phyloP scores from a whole-genome alignment of 2,888 invertebrate species.

The Ceramica pisi region DNA sequence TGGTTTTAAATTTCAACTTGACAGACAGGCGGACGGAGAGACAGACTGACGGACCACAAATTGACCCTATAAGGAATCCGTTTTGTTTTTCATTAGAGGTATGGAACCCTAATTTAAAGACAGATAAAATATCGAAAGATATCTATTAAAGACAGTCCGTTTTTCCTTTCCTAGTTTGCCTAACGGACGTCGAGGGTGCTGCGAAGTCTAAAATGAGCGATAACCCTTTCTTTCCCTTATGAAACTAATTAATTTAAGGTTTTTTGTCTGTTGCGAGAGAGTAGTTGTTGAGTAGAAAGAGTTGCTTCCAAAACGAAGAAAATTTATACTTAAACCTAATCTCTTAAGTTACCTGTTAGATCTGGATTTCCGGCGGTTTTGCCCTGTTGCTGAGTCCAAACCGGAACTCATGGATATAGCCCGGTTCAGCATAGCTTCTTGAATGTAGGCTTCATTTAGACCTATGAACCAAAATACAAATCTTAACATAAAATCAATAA shows the following conservation, averaged over 20 bases:
- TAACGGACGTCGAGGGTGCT: conserved; percentile 17
- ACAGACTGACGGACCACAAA: no score
- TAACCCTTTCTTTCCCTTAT: conserved; percentile 17
- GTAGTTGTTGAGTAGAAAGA: not conserved
- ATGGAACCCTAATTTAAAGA: no score
- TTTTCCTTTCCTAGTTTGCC: not conserved
- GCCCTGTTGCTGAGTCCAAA: conserved; percentile 79
- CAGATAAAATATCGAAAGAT: no score
- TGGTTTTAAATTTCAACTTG: no score
- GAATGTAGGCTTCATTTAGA: conserved; percentile 76
- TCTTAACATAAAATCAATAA: no score
- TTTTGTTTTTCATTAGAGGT: no score
- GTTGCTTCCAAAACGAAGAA: not conserved
- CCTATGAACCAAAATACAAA: conserved; percentile 69
- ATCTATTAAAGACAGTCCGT: no score
- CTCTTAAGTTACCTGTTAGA: conserved; percentile 80
- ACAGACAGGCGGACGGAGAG: no score
- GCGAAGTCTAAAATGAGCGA: conserved; percentile 38
- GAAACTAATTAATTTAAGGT: no score
- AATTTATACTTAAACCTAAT: not conserved
- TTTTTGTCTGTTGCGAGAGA: not conserved
- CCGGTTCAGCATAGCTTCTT: conserved; percentile 80
- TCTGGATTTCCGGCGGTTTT: conserved; percentile 75
- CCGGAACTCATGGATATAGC: conserved; percentile 88
- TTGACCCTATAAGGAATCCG: no score